A percentile compares a stretch with the other conserved stretches of the same genome.
Conservation (phyloP, 1,140 invertebrate genomes). For the Pachyrhynchus sulphureomaculatus region DNA sequence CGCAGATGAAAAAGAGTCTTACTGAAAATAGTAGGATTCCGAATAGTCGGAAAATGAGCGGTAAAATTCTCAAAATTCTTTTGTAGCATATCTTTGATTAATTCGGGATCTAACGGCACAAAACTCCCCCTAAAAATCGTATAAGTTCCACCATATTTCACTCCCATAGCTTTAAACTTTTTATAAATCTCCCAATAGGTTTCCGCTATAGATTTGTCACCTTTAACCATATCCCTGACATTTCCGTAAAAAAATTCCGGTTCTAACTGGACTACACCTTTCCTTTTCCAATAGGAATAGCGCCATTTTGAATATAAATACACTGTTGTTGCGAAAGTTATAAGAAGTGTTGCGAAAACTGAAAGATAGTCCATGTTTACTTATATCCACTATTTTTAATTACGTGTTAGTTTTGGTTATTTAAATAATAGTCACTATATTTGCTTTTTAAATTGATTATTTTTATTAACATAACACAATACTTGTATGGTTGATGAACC, state of each 20-base stretch:
- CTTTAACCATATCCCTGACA: slow-evolving; percentile 33
- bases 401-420: no score
- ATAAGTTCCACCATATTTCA: slow-evolving; percentile 46
- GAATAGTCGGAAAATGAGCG: slow-evolving; percentile 48
- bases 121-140: slow-evolving; percentile 48
- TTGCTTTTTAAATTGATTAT: no score
- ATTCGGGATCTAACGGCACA: slow-evolving; percentile 52
- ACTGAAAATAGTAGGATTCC: slow-evolving; percentile 52
- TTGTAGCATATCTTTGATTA: slow-evolving; percentile 52
- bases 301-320: slow-evolving; percentile 38
- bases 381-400: no score
- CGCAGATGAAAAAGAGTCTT: slow-evolving; percentile 52
- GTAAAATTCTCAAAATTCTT: slow-evolving; percentile 55
- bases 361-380: not conserved
- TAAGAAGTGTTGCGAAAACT: not conserved
- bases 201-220: not conserved
- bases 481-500: no score
- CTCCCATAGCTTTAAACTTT: no score
- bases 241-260: slow-evolving; percentile 47
- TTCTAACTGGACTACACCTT: slow-evolving; percentile 47
- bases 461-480: no score
- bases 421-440: no score
- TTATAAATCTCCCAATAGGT: no score
- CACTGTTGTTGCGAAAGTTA: not conserved
- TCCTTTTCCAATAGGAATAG: slow-evolving; percentile 50